These are phyloP conservation scores for Lepus americanus DNA, from an alignment of 2,113 vertebrate genomes.

Conservation along the genomic window DNA sequence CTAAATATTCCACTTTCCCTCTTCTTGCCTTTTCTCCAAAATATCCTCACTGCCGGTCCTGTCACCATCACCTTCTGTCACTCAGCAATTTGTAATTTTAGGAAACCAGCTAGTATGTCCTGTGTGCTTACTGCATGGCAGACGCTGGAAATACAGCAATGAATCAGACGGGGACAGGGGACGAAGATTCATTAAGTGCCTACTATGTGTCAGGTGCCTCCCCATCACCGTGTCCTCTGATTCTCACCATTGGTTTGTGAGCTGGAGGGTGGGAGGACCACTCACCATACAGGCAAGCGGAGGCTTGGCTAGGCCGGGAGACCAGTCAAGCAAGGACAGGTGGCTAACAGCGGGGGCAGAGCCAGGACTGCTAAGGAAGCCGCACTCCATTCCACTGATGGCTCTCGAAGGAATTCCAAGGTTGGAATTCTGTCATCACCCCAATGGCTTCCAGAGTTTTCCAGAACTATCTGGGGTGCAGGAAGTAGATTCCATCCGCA, in stretches of 20 bases:
- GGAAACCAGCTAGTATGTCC: neutral
- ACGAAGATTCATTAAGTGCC: neutral
- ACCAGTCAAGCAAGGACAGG: neutral
- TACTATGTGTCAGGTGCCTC: neutral
- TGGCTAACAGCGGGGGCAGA: neutral
- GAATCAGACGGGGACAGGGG: neutral
- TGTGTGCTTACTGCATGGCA: neutral
- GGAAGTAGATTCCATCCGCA: neutral
- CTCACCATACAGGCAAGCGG: neutral
- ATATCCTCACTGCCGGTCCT: neutral
- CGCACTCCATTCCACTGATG: neutral
- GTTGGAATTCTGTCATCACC: neutral
- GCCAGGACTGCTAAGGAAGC: neutral
- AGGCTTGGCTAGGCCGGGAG: neutral
- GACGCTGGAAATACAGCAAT: neutral
- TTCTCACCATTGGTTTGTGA: neutral
- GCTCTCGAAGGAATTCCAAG: neutral
- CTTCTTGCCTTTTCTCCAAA: slow-evolving; percentile 3
- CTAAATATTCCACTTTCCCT: slow-evolving; percentile 78
- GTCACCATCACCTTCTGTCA: neutral
- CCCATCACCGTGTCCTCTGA: neutral
- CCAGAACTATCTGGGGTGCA: neutral
- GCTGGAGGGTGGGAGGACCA: neutral
- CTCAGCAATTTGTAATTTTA: slow-evolving; percentile 31
- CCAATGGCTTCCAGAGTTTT: neutral